Evolutionary conservation across 2,797 vertebrate species (phyloP), one percentile per base, ranked within the genome.

Genomic region (Geotrypetes seraphini): DNA sequence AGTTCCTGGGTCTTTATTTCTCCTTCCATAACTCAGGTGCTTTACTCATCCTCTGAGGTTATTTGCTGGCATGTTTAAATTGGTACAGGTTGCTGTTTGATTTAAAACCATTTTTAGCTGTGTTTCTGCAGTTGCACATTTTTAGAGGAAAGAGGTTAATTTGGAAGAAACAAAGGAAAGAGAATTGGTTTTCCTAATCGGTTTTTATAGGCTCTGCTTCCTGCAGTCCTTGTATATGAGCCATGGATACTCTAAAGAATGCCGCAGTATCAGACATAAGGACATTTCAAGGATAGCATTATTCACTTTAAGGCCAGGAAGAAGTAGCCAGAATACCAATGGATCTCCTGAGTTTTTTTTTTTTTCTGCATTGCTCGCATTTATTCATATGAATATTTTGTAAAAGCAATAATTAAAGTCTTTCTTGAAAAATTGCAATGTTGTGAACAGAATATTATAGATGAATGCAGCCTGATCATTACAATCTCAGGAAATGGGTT

Each of bases 221-320:
- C 22, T 28, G n/a, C 5, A 51, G 46, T 35, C 25, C 16, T 29
- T 42, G 10, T 5, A 14, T 12, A 14, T 43, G 30, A 38, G 11
- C 32, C 5, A 10, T 16, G 7, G 42, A 24, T 31, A 20, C 33
- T 8, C 19, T 16, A 13, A 3, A 23, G 16, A 7, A 16, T 30
- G 8, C 30, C 29, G 43, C 31, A 33, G 4, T 42, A 36, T 44
- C 34, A 36, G 14, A 36, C 10, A 7, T 6, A 32, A 26, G 16
- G 22, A 28, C 12, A 12, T 22, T 56, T 45, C 46, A 60, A 63
- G 39, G 51, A 43, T 39, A 38, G 7, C 28, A 7, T 31, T 44
- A 12, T 6, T 17, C 13, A 4, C 4, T 44, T 51, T 30, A 31
- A 45, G 44, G 24, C 3, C 12, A 20, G 31, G 34, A 7, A 23